Base-by-base conservation (phyloP, 2,797 vertebrate species). In the Pseudopleuronectes americanus region DNA sequence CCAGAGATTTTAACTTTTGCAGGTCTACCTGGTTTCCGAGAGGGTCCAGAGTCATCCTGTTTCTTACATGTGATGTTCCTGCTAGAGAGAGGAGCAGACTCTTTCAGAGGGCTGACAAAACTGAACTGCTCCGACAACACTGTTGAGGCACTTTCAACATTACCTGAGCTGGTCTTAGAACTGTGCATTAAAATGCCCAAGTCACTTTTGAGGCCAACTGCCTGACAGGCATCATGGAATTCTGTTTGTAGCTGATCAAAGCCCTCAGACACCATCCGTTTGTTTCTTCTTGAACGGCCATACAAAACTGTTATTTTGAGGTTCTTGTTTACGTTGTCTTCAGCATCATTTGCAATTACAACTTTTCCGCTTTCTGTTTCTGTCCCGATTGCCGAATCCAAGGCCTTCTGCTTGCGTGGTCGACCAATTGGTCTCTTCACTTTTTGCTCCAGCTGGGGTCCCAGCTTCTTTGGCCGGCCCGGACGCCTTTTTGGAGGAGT, bases 1-100 rank as follows among this genome's bases (percentile, higher is more conserved):
- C 97, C 97, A 4, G 97, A 97, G 76, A 98, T 96, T 92, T 96
- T 99, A 28, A 99, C 95, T 92, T 98, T 98, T 72, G 97, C 95
- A 53, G 97, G 97, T 87, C 97, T 94, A 62, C 97, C 96, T 74
- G 96, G 96, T 88, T 96, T 99, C 76, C 96, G 95, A 60, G 92
- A 86, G n/a, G 93, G 77, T 48, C 90, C 77, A 68, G 91, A 86
- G 8, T 95, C 92, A 74, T 95, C 95, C 68, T 87, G 93, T 63
- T 93, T 93, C 26, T 93, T 93, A 84, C 86, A 91, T 88, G 93
- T 92, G 47, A 96, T 81, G 69, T 94, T 96, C 79, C 92, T 95
- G 81, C 91, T 93, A 33, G 93, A 92, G 22, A 93, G 94, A 68
- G 91, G 86, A 8, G 90, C 83, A 36, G 87, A 76, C 67, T 91